Evolutionary conservation across 2,113 vertebrate genomes (phyloP), one percentile per base, ranked within the genome.

Genomic region (Pteropus alecto): DNA sequence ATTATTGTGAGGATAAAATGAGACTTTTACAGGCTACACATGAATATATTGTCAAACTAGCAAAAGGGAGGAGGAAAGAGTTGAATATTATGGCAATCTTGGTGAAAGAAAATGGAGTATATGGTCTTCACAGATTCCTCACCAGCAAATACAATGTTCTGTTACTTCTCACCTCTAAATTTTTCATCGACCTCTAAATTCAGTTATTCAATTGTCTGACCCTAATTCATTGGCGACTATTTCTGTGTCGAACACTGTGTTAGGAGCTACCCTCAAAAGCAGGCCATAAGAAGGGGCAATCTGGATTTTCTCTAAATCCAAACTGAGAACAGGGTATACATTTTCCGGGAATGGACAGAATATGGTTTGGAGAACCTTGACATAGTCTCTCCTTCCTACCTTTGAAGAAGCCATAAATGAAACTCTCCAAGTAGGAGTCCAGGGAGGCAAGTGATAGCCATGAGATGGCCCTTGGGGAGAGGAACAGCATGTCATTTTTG

Each of bases 401-500:
- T 97, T 74, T 93, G 56, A 94, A 96, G 65, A 94, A 96, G 56
- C 30, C 43, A 19, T 60, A 87, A 86, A 51, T 54, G 51, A 71
- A 93, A 48, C 35, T 93, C 63, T 96, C 21, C 10, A 92, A 63
- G 38, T 96, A 26, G 51, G 26, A 87, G 70, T 41, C 28, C 54
- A 43, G 68, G 87, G 68, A 97, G 24, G 54, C 58, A 60, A 78
- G n/a, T 71, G 87, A 43, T 43, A 78, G 87, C 51, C 43, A 3
- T 58, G 71, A 93, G 81, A 65, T 35, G 43, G 63, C 74, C 93
- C 95, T 94, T 51, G 0, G 33, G 85, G 96, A 87, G 13, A 48
- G 70, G 33, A 94, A 93, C 60, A 86, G 83, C 79, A 43, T 97
- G 96, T 96, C 94, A 87, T 65, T 95, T 97, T 92, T 81, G 71